These are phyloP conservation scores for Leptodactylus fuscus DNA, from an alignment of 2,113 vertebrate species.

Conservation along the genomic window DNA sequence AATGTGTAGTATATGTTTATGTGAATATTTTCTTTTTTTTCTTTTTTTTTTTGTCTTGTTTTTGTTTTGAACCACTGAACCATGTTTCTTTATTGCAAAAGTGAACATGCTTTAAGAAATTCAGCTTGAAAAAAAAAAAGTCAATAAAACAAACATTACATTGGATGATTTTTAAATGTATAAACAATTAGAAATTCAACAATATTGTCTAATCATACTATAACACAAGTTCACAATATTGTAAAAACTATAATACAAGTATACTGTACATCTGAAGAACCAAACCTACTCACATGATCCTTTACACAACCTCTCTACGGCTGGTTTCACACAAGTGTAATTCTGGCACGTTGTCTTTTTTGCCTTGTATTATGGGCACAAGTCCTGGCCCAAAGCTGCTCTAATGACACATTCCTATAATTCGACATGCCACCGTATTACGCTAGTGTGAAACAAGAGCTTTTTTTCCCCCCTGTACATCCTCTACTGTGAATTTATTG, in stretches of 20 bases:
- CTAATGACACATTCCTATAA: no score
- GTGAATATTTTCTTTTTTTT: conserved; percentile 54
- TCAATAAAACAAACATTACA: conserved; percentile 98
- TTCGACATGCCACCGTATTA: background rate
- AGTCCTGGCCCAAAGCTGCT: no score
- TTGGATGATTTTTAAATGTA: conserved; percentile 94
- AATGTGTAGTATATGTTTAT: background rate
- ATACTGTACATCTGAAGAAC: conserved; percentile 80
- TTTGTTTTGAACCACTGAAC: conserved; percentile 85
- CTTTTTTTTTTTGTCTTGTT: conserved; percentile 67
- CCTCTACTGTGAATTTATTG: background rate
- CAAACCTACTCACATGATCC: conserved; percentile 81
- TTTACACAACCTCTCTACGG: conserved; percentile 21
- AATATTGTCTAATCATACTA: conserved; percentile 88
- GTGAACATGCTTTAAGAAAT: conserved; percentile 99
- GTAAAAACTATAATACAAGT: conserved; percentile 90
- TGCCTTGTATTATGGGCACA: no score
- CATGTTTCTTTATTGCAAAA: conserved; percentile 96
- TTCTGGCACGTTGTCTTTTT: background rate
- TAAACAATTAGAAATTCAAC: conserved; percentile 99
- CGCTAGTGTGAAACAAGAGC: background rate
- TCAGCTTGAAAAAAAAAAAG: conserved; percentile 76
- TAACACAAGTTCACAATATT: conserved; percentile 89
- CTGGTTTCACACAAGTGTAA: background rate
- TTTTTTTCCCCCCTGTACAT: background rate